These are phyloP conservation scores for Podarcis lilfordi DNA, from an alignment of 2,797 vertebrate genomes.

Conservation along the genomic window DNA sequence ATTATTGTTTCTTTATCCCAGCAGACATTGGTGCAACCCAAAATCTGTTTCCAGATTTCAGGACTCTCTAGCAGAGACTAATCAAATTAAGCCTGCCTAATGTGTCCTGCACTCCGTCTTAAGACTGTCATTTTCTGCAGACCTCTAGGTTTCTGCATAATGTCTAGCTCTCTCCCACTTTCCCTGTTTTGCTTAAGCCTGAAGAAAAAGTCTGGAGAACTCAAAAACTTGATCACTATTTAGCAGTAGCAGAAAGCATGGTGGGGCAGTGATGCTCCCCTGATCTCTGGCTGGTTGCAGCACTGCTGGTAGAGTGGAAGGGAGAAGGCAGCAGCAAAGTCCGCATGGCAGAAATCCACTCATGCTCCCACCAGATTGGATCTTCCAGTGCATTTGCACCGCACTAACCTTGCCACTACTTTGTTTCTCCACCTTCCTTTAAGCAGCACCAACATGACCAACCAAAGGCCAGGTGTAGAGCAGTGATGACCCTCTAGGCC, in stretches of 20 bases:
- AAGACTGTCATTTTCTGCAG: not conserved
- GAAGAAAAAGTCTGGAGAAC: not conserved
- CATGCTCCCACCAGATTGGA: too few species aligned
- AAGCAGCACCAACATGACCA: too few species aligned
- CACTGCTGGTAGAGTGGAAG: too few species aligned
- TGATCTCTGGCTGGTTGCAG: too few species aligned
- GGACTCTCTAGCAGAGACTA: not conserved
- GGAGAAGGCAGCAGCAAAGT: too few species aligned
- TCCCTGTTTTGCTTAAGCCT: not conserved
- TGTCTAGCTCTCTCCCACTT: not conserved
- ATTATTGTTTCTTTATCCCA: not conserved
- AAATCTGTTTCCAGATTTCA: not conserved
- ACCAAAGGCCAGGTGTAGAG: too few species aligned
- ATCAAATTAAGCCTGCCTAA: not conserved
- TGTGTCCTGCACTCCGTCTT: not conserved
- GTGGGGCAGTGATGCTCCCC: too few species aligned
- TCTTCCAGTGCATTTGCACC: too few species aligned
- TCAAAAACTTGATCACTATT: not conserved
- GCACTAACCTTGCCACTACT: too few species aligned
- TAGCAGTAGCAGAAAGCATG: not conserved
- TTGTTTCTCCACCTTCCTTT: too few species aligned
- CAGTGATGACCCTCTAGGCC: not conserved
- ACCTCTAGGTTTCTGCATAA: not conserved
- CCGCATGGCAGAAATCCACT: too few species aligned
- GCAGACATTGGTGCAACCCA: not conserved